These are phyloP conservation scores for Epinephelus moara DNA, from an alignment of 2,113 vertebrate genomes.

Conservation along the genomic window DNA sequence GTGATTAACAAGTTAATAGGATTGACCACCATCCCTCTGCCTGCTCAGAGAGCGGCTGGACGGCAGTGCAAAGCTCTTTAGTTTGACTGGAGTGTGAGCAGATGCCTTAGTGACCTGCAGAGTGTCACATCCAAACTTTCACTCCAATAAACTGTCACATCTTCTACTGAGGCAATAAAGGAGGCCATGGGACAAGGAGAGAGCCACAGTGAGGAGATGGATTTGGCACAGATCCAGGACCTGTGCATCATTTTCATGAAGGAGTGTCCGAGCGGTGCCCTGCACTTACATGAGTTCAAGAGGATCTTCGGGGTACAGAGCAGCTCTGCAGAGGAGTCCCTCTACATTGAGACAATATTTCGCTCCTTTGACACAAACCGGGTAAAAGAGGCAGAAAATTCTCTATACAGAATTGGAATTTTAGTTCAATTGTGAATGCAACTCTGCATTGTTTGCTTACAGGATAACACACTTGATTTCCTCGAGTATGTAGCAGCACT, in stretches of 20 bases:
- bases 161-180: rapidly evolving
- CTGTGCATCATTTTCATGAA: conserved; percentile 89
- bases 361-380: conserved; percentile 88
- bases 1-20: conserved; percentile 42
- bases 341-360: conserved; percentile 89
- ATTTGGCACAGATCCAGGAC: conserved; percentile 85
- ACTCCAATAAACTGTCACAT: not conserved
- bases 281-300: conserved; percentile 89
- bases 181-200: conserved; percentile 70
- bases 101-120: not conserved
- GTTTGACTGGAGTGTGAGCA: not conserved
- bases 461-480: conserved; percentile 90
- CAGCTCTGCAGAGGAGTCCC: conserved; percentile 85
- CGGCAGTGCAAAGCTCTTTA: not conserved
- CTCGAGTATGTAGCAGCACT: conserved; percentile 89
- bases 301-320: conserved; percentile 87
- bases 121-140: not conserved
- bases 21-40: conserved; percentile 9
- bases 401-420: not conserved
- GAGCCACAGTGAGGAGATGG: conserved; percentile 81
- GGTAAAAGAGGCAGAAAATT: conserved; percentile 67
- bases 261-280: conserved; percentile 89
- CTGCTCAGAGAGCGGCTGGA: not conserved
- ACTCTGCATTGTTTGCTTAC: not conserved
- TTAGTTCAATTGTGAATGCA: not conserved